Evolutionary conservation across 1,140 invertebrate genomes (phyloP), one percentile per base, ranked within the genome.

Genomic region (Paracyclopina nana): DNA sequence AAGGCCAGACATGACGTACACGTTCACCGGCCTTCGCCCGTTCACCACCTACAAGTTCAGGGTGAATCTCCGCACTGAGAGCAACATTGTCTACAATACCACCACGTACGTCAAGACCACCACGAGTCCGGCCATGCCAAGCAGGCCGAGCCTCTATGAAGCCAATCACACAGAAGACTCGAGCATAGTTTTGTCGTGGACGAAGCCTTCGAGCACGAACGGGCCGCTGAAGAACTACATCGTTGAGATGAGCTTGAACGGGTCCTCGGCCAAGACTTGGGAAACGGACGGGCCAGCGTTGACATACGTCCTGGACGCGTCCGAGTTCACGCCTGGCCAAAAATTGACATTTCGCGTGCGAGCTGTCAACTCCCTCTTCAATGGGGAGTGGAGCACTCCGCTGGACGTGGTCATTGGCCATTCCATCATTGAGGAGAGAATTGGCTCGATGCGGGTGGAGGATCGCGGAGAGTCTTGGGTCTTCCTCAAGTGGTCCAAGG

Each of bases 331-430:
- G 45, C 68, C 73, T 14, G 69, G 71, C 16, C 63, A 59, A 3
- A 72, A 72, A 48, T 84, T 83, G 61, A 74, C 74, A 0, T 81
- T 84, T 63, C 80, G 77, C 76, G 78, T 79, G 61, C 65, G 64
- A 64, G 24, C 16, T 31, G 29, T 26, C 2, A 48, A 48, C n/a
- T 28, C 12, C 12, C 16, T 4, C n/a, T 14, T 16, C 25, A 28
- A 22, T 22, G 45, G 45, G 9, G 27, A 48, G 16, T 14, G 9
- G 3, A 28, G 25, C 4, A 16, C 9, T 20, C 26, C 22, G 9
- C 11, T 28, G 16, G n/a, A 27, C 6, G 16, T 48, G 14, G 25
- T 27, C 9, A 28, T 48, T 26, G 28, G 30, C 25, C 16, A 48
- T 12, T 16, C 27, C 20, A 27, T 31, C 9, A 16, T 29, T 9